Conservation (phyloP, 1,140 invertebrate species). For the Aphis gossypii region DNA sequence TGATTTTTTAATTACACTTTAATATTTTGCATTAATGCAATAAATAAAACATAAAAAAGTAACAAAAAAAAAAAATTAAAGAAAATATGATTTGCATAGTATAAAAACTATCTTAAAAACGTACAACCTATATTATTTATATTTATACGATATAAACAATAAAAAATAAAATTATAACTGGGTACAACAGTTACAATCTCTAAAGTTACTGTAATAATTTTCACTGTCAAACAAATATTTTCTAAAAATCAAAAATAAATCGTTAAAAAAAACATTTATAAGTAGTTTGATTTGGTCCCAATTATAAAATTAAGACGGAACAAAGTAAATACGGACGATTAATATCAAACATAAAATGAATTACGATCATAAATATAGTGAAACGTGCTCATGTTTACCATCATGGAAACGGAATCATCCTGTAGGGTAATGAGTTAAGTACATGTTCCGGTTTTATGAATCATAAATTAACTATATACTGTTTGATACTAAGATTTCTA, state of each 20-base stretch:
- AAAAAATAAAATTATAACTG: background rate
- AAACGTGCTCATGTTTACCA: background rate
- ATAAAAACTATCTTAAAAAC: background rate
- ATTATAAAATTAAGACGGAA: background rate
- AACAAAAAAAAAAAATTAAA: background rate
- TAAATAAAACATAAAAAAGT: background rate
- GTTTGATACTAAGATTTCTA: background rate
- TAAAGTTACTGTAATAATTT: background rate
- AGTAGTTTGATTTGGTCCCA: background rate
- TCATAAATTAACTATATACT: background rate
- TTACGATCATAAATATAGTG: background rate
- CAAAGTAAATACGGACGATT: background rate
- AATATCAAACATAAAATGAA: background rate
- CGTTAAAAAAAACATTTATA: background rate
- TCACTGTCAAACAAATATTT: background rate
- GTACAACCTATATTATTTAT: background rate
- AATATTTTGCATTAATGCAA: background rate
- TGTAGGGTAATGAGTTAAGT: background rate
- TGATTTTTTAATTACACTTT: background rate
- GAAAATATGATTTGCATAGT: background rate
- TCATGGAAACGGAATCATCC: background rate
- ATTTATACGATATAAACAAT: background rate
- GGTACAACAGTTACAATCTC: background rate
- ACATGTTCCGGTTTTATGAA: slow-evolving; percentile 4
- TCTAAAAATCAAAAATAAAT: background rate